Evolutionary conservation across 1,140 invertebrate genomes (phyloP), one percentile per base, ranked within the genome.

Genomic region (Nomia melanderi): DNA sequence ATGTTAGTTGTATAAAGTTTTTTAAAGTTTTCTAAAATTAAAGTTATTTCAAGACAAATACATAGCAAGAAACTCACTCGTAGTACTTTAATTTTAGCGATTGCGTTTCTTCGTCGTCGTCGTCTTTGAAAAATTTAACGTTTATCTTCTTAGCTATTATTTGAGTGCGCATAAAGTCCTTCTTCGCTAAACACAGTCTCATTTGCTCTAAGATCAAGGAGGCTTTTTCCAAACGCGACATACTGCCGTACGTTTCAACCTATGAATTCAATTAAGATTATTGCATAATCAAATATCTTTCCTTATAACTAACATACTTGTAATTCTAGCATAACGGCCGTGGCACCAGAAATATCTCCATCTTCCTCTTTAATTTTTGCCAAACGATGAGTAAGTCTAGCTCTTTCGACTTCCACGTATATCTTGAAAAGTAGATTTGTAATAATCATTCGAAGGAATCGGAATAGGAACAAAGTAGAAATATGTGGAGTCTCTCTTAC

Each of bases 91-190:
- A 93, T 93, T 99, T 99, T 29, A 99, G 91, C 84, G 95, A 94
- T 93, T 96, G 95, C 82, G 91, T 94, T 91, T 94, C 95, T 86
- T 96, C 95, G 81, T 97, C 96, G 70, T 97, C 94, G 73, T 97
- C 96, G 91, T 98, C 97, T 66, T 98, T 98, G 93, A 99, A 99
- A 90, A 98, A 99, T 90, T 98, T 99, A 0, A 96, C 96, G 88
- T 96, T 99, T 77, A 99, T 99, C 92, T 99, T 99, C 91, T 99
- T 99, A 9, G 98, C 98, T 88, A 99, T 99, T 80, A 99, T 99
- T 92, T 99, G 98, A 8, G 98, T 99, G 50, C 98, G 95, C 75
- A 99, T 96, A 90, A 97, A 99, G 92, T 99, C 99, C 88, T 99
- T 96, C 86, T 98, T 99, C 1, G 97, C 96, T 31, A 99, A 92